Evolutionary conservation across 2,888 invertebrate genomes (phyloP), one percentile per base, ranked within the genome.

Genomic region (Crocallis elinguaria): DNA sequence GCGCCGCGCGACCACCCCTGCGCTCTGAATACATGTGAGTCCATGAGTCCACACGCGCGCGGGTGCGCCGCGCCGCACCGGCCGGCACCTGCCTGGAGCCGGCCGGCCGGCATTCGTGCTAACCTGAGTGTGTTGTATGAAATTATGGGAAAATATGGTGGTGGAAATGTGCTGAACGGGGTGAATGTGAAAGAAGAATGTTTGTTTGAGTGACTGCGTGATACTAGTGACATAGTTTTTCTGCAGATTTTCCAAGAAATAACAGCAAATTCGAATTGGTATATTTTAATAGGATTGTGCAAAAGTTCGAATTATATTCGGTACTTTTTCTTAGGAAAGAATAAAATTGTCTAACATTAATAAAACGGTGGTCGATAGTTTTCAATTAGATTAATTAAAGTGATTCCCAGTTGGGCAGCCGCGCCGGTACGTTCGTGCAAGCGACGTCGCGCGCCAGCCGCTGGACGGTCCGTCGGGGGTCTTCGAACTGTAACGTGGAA

Each of bases 401-500:
- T 61, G 59, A 67, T 50, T 64, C 68, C 69, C 69, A 62, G 64
- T 64, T 59, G 69, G 71, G 61, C 12, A 4, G 11, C 17, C 25
- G 25, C 12, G 23, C 8, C 27, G 12, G 27, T 30, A 16, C 11
- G 17, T 6, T 4, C 9, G 8, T 8, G 23, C 9, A 1, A n/a
- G n/a, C n/a, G 30, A 6, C 13, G 25, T 2, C 21, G 12, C 32
- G 32, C n/a, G 21, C 67, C 37, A 58, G 12, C 16, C 39, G 51
- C 41, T 59, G 49, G 57, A 48, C 57, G 51, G 41, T 50, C 62
- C 59, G 67, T 16, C 70, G 69, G 79, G 73, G 84, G 84, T 86
- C 85, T 86, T 73, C 82, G 84, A 86, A 86, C 86, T 82, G 57
- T 61, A 82, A 85, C 86, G 84, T 87, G 85, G 83, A 87, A 87